phyloP scores from a whole-genome alignment of 2,888 invertebrate genomes.

The Bellardia bayeri region DNA sequence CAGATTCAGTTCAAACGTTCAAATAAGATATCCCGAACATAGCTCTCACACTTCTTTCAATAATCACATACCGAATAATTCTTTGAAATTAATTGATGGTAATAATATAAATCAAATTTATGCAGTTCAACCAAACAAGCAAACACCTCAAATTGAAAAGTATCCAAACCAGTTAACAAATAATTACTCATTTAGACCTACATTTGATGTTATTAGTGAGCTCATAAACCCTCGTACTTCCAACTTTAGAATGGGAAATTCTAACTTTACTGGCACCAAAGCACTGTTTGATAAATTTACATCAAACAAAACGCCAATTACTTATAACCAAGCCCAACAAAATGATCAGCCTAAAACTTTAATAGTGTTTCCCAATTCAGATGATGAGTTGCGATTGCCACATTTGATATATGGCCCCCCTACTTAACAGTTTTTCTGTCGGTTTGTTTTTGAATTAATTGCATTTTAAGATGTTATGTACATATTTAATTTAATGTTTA shows the following conservation, averaged over 20 bases:
- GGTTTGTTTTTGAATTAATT: too few species aligned
- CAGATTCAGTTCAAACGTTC: neutral
- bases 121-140: neutral
- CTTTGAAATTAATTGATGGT: neutral
- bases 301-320: neutral
- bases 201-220: neutral
- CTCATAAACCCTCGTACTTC: neutral
- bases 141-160: neutral
- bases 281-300: neutral
- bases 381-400: conserved; percentile 10
- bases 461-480: too few species aligned
- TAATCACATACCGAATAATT: neutral
- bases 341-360: neutral
- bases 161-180: neutral
- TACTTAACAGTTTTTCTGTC: neutral
- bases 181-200: neutral
- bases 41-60: neutral
- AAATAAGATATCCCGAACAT: neutral
- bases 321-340: neutral
- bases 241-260: neutral
- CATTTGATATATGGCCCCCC: conserved; percentile 48
- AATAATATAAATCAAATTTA: neutral
- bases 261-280: neutral
- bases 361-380: neutral
- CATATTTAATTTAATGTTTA: too few species aligned